These are phyloP conservation scores for Eumerus sabulonum DNA, from an alignment of 2,888 invertebrate genomes.

Conservation along the genomic window DNA sequence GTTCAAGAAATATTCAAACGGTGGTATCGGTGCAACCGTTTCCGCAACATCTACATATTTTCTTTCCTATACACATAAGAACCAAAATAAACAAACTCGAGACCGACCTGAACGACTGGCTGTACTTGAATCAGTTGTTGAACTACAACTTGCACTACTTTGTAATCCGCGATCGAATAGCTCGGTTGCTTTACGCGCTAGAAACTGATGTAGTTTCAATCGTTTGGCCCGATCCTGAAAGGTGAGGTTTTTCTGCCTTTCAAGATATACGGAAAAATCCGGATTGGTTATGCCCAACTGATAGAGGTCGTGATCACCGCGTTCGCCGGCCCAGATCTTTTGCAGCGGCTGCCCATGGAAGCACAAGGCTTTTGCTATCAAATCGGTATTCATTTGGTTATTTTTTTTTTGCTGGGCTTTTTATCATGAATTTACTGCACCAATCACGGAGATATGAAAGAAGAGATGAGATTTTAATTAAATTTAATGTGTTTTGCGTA, in stretches of 20 bases:
- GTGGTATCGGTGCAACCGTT: conserved; percentile 82
- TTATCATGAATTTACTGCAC: conserved; percentile 11
- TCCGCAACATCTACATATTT: conserved; percentile 46
- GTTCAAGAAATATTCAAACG: conserved; percentile 89
- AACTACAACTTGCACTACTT: conserved; percentile 76
- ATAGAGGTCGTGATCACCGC: conserved; percentile 87
- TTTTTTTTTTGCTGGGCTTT: conserved; percentile 4
- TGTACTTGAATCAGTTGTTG: conserved; percentile 9
- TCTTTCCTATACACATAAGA: background rate
- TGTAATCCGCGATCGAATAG: conserved; percentile 83
- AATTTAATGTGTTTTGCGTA: background rate
- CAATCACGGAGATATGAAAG: conserved; percentile 33
- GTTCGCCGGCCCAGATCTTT: conserved; percentile 92
- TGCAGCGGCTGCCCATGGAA: conserved; percentile 93
- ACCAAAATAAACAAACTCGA: background rate
- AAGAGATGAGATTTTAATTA: conserved; percentile 9
- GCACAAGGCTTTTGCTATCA: conserved; percentile 86
- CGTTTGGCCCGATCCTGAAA: conserved; percentile 92
- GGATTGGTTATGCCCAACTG: conserved; percentile 83
- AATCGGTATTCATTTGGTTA: conserved; percentile 75
- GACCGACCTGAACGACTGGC: conserved; percentile 58
- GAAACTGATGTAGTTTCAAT: conserved; percentile 91
- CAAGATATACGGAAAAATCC: conserved; percentile 88
- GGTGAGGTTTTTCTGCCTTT: conserved; percentile 88
- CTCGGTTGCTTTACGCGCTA: conserved; percentile 89